Conservation (phyloP, 2,797 vertebrate genomes). For the Sebastolobus altivelis region DNA sequence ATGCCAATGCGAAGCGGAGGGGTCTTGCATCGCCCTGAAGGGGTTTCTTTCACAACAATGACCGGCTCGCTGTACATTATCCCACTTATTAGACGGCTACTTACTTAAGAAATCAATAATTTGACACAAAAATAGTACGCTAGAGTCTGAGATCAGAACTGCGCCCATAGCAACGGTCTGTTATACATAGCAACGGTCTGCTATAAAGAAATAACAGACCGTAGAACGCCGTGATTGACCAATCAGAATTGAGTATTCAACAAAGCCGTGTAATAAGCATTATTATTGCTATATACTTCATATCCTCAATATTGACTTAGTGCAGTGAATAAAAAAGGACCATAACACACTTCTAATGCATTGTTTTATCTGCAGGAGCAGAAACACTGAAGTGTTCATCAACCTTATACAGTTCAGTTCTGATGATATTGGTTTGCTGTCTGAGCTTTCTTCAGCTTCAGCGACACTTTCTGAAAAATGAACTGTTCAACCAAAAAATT, state of each 20-base stretch:
- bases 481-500: background rate
- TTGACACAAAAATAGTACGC: too few species aligned
- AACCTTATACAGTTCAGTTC: background rate
- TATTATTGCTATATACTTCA: background rate
- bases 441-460: background rate
- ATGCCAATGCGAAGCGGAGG: accelerated
- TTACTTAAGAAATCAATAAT: too few species aligned
- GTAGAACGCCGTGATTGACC: too few species aligned
- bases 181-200: too few species aligned
- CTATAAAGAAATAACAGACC: too few species aligned
- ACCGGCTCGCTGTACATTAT: too few species aligned
- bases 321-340: background rate
- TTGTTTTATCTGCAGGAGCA: conserved; percentile 4
- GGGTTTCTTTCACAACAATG: too few species aligned
- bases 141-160: too few species aligned
- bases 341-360: background rate
- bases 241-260: too few species aligned
- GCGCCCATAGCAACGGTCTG: too few species aligned
- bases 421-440: background rate
- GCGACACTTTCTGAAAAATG: conserved; percentile 2
- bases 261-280: background rate
- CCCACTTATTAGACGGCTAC: too few species aligned
- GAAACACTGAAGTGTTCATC: background rate
- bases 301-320: background rate
- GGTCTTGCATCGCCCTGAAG: too few species aligned